Conservation (phyloP, 2,113 vertebrate genomes). For the Stegostoma tigrinum region DNA sequence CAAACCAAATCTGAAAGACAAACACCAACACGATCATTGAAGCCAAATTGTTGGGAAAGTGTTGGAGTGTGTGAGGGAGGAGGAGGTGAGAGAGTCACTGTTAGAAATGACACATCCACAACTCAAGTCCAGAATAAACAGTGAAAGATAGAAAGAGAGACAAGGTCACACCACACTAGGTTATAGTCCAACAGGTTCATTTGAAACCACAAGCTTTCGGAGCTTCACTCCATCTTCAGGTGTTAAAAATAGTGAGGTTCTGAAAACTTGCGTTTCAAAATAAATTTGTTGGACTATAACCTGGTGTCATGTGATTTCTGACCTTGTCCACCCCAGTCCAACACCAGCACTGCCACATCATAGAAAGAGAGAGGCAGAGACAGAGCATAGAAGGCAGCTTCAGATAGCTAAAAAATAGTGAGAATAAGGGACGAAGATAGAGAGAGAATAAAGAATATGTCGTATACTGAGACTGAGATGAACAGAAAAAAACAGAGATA, state of each 20-base stretch:
- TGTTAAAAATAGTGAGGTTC: too few relatives aligned
- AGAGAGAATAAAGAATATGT: not conserved
- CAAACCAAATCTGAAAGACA: not conserved
- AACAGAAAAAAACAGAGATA: not conserved
- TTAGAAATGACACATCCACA: constrained; percentile 8
- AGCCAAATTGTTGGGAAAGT: not conserved
- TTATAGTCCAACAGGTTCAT: too few relatives aligned
- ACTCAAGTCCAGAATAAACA: not conserved
- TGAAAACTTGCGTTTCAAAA: too few relatives aligned
- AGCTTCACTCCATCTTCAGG: too few relatives aligned
- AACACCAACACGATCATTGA: not conserved
- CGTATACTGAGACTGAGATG: not conserved
- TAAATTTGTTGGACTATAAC: too few relatives aligned
- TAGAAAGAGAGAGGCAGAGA: not conserved
- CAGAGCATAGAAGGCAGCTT: not conserved
- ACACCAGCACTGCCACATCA: too few relatives aligned
- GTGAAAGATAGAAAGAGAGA: not conserved
- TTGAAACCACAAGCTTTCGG: too few relatives aligned
- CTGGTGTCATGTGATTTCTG: too few relatives aligned
- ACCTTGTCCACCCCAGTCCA: too few relatives aligned
- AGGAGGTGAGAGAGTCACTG: not conserved
- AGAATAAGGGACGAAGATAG: not conserved
- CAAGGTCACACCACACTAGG: not conserved
- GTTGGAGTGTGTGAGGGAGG: not conserved
- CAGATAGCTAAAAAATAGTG: not conserved